Conservation (phyloP, 2,797 vertebrate species). For the Eospalax fontanierii region DNA sequence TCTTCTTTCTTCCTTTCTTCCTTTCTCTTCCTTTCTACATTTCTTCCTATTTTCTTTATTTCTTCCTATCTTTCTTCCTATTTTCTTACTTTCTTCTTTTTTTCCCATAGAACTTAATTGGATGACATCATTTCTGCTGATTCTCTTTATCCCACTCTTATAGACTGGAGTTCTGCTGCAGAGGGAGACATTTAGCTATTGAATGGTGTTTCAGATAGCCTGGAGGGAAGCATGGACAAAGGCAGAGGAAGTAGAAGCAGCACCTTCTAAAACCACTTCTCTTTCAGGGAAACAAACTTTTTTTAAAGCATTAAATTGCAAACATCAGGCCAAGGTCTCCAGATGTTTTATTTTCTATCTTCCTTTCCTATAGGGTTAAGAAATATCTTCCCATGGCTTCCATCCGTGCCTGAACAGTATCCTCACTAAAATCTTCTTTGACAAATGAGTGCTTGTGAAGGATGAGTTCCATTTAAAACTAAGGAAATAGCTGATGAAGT, state of each 20-base stretch:
- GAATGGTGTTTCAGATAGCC: conserved; percentile 13
- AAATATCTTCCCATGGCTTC: not conserved
- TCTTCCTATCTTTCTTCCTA: too few species aligned
- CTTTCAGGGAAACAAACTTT: conserved; percentile 14
- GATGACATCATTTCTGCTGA: conserved; percentile 54
- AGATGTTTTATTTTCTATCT: conserved; percentile 55
- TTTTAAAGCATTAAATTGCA: conserved; percentile 35
- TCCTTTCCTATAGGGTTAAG: not conserved
- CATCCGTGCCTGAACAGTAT: not conserved
- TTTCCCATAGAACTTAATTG: not conserved
- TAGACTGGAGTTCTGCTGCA: conserved; percentile 10
- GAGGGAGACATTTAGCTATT: conserved; percentile 25
- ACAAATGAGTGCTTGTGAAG: conserved; percentile 22
- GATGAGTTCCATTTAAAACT: conserved; percentile 19
- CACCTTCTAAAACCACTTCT: conserved; percentile 52
- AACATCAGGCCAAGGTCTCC: not conserved
- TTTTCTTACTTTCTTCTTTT: not conserved
- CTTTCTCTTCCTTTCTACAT: too few species aligned
- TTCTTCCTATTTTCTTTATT: too few species aligned
- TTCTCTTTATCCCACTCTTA: conserved; percentile 22
- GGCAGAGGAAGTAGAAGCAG: not conserved
- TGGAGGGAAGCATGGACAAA: conserved; percentile 33
- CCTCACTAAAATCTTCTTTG: not conserved
- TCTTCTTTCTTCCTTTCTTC: too few species aligned
- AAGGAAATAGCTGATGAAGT: conserved; percentile 5